Percentiles rank a stretch among this genome's conserved stretches.
These are phyloP conservation scores for Grantiella picta DNA, from an alignment of 2,113 vertebrate genomes.

Conservation along the genomic window DNA sequence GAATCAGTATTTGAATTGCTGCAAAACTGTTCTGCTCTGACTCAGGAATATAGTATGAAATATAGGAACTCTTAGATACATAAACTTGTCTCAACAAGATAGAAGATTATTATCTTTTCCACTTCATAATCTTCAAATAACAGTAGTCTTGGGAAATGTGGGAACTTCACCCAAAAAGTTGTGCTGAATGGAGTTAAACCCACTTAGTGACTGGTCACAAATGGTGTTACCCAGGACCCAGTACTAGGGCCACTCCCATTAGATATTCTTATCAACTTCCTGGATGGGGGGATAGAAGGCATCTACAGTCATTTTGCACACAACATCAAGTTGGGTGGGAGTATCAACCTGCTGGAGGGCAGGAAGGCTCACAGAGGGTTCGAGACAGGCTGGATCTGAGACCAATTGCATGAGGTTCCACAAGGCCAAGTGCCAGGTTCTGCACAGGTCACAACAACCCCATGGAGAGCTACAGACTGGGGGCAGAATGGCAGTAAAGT, in stretches of 20 bases:
- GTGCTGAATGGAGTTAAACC: background rate
- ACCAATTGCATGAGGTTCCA: accelerated
- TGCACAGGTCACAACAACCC: background rate
- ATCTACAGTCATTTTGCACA: background rate
- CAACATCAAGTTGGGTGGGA: accelerated
- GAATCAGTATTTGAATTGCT: background rate
- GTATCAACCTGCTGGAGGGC: background rate
- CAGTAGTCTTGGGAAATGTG: background rate
- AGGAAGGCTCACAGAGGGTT: background rate
- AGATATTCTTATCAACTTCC: background rate
- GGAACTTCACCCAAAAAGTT: background rate
- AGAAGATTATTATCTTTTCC: background rate
- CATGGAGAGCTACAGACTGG: accelerated
- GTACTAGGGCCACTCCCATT: accelerated
- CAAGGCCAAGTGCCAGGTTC: accelerated
- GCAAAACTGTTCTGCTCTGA: background rate
- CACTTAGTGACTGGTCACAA: background rate
- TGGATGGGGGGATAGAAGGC: accelerated
- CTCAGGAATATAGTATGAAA: background rate
- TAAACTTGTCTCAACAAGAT: background rate
- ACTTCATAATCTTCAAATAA: background rate
- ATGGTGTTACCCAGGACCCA: too few species aligned
- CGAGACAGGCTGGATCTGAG: accelerated
- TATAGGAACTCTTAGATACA: background rate
- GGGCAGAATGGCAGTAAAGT: background rate